Evolutionary conservation across 2,888 invertebrate genomes (phyloP).

Genomic region (Drosophila subsilvestris): DNA sequence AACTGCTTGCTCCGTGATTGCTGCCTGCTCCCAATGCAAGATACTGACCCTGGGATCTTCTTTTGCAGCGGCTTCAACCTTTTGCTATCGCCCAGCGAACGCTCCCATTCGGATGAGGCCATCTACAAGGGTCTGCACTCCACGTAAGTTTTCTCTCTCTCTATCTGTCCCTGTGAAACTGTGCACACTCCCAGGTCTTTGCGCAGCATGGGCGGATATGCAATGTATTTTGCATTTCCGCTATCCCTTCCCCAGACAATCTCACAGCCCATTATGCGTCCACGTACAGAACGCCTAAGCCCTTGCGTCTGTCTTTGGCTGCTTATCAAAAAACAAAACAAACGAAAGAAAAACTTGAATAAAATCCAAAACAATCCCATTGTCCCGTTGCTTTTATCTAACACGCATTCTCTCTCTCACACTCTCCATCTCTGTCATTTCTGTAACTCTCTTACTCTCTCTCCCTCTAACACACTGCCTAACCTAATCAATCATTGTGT

Average conservation of each 20-base stretch:
- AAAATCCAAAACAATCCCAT: slow-evolving; percentile 12
- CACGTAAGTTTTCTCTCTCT: slow-evolving; percentile 87
- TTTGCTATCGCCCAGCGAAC: slow-evolving; percentile 85
- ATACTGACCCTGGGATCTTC: slow-evolving; percentile 16
- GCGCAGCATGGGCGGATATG: not conserved
- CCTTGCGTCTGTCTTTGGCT: slow-evolving; percentile 33
- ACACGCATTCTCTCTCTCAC: slow-evolving; percentile 50
- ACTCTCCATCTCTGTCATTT: slow-evolving; percentile 3
- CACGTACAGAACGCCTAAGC: slow-evolving; percentile 54
- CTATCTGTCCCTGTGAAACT: not conserved
- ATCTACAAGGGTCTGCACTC: slow-evolving; percentile 93
- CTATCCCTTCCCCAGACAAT: slow-evolving; percentile 4
- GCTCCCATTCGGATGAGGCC: slow-evolving; percentile 92
- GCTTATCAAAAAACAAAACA: slow-evolving; percentile 58
- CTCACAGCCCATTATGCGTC: slow-evolving; percentile 54
- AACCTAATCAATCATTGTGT: slow-evolving; percentile 20
- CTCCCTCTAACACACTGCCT: slow-evolving; percentile 28
- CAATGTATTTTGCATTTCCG: slow-evolving; percentile 53
- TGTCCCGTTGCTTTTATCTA: slow-evolving; percentile 62
- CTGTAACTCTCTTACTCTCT: slow-evolving; percentile 31
- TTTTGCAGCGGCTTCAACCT: slow-evolving; percentile 91
- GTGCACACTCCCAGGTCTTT: not conserved
- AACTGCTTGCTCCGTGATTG: too few relatives aligned
- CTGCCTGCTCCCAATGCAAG: not conserved
- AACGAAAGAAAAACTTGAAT: slow-evolving; percentile 1